Evolutionary conservation across 53 echinoderm and acorn worm species (phyloP).

Genomic region (Paracentrotus lividus): DNA sequence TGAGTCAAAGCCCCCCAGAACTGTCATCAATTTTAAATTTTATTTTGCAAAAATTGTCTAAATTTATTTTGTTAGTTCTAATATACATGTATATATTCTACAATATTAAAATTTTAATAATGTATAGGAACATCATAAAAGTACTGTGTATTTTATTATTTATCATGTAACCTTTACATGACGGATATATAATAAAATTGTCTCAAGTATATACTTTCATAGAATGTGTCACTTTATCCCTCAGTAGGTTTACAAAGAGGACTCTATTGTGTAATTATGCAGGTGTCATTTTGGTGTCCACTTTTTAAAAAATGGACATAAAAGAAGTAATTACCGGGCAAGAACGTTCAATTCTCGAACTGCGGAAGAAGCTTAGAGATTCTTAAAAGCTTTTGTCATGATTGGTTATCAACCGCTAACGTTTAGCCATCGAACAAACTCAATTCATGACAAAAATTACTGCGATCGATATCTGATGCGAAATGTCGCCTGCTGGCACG

Average conservation of each 20-base stretch:
- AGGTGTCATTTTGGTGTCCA: not conserved
- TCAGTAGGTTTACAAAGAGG: not conserved
- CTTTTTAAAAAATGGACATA: not conserved
- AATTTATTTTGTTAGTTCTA: too few relatives aligned
- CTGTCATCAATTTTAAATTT: too few relatives aligned
- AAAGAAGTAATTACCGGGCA: conserved; percentile 15
- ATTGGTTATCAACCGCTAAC: conserved; percentile 20
- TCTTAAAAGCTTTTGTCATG: conserved; percentile 16
- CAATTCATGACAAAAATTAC: not conserved
- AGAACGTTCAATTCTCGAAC: conserved; percentile 13
- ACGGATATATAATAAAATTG: not conserved
- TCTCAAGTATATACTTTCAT: not conserved
- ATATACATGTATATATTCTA: too few relatives aligned
- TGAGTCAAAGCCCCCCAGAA: too few relatives aligned
- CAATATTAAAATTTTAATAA: too few relatives aligned
- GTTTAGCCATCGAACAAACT: conserved; percentile 8
- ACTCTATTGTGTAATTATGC: not conserved
- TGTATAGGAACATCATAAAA: too few relatives aligned
- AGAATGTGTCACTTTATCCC: not conserved
- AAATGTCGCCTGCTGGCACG: not conserved
- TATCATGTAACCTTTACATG: not conserved
- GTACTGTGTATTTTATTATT: too few relatives aligned
- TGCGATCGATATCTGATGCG: not conserved
- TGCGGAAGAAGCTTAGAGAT: conserved; percentile 19
- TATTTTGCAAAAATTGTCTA: too few relatives aligned